phyloP scores from a whole-genome alignment of 2,888 invertebrate genomes.

The Podabrus alpinus region DNA sequence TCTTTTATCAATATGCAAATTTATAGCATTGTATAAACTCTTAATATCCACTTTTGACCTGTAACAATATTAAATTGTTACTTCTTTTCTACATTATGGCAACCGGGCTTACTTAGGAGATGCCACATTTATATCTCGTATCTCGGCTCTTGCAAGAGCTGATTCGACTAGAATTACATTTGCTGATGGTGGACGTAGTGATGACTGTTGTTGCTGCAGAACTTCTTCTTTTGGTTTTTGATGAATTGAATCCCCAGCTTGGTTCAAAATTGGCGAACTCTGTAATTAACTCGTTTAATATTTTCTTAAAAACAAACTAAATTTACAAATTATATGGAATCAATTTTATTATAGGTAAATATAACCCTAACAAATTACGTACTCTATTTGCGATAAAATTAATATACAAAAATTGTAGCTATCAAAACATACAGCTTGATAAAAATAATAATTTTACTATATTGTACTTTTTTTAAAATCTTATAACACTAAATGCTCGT shows the following conservation, averaged over 20 bases:
- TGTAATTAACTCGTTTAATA: neutral
- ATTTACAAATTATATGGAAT: neutral
- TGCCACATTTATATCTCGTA: neutral
- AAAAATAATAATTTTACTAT: neutral
- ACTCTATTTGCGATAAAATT: neutral
- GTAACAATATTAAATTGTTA: neutral
- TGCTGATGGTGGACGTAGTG: neutral
- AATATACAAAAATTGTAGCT: neutral
- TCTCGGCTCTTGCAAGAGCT: neutral
- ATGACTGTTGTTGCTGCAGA: neutral
- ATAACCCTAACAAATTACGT: neutral
- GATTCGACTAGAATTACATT: neutral
- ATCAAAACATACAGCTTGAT: neutral
- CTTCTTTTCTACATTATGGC: neutral
- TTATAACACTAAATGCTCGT: neutral
- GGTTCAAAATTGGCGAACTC: neutral
- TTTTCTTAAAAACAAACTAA: neutral
- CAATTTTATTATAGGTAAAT: neutral
- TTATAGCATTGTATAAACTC: constrained; percentile 12
- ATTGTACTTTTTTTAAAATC: neutral
- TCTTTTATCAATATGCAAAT: constrained; percentile 7
- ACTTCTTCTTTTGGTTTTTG: neutral
- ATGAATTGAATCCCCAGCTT: neutral
- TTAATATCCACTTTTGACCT: constrained; percentile 8
- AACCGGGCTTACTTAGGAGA: neutral